Conservation (phyloP, 2,113 vertebrate species). For the Sinosuthora webbiana region DNA sequence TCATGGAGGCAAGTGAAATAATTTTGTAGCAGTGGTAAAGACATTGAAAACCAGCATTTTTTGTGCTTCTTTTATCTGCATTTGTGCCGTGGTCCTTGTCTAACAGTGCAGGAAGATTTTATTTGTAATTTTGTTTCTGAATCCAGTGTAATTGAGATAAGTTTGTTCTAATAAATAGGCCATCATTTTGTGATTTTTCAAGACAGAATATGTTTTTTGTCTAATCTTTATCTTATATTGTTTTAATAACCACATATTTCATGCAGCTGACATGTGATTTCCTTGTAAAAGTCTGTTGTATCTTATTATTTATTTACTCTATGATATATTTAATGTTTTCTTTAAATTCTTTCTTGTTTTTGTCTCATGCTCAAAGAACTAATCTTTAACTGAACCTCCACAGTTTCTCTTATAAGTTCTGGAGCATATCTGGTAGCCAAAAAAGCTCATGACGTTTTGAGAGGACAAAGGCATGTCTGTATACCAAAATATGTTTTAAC, state of each 20-base stretch:
- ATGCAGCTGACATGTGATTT: background rate
- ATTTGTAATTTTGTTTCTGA: background rate
- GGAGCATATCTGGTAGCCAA: background rate
- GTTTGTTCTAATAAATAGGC: background rate
- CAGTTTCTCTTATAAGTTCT: background rate
- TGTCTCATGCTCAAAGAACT: background rate
- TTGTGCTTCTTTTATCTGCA: background rate
- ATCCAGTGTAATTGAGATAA: background rate
- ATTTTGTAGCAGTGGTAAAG: background rate
- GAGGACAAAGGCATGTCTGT: background rate
- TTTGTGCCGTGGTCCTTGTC: background rate
- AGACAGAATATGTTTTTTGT: background rate
- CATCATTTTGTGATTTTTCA: background rate
- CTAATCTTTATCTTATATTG: background rate
- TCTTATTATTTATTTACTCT: background rate
- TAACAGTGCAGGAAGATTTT: background rate
- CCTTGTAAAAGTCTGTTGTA: background rate
- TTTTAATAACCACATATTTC: background rate
- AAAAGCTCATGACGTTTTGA: background rate
- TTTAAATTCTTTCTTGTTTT: background rate
- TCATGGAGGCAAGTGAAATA: background rate
- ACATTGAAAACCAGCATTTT: background rate
- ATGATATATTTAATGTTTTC: background rate
- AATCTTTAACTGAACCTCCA: background rate
- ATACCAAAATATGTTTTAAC: background rate